phyloP scores from a whole-genome alignment of 2,888 invertebrate species.

The Andrena praecox region DNA sequence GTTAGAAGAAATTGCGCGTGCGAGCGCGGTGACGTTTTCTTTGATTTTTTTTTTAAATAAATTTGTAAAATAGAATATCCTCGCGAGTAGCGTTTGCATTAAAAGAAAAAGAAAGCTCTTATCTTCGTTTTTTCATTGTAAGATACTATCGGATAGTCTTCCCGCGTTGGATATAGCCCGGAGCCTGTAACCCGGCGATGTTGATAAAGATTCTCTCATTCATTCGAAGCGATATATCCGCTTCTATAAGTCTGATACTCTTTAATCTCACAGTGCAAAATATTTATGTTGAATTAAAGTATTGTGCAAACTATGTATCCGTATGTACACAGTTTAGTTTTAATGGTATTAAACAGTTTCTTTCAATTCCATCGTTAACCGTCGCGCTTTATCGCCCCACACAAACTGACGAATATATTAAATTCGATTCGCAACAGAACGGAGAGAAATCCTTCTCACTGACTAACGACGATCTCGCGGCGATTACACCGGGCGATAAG shows the following conservation, averaged over 20 bases:
- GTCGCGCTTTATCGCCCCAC: slow-evolving; percentile 14
- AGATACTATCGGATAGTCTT: slow-evolving; percentile 44
- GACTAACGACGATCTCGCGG: no score
- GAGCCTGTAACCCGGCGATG: slow-evolving; percentile 6
- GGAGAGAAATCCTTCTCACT: not conserved
- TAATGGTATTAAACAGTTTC: slow-evolving; percentile 25
- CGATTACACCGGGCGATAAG: no score
- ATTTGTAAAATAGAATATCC: slow-evolving; percentile 38
- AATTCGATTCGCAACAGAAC: not conserved
- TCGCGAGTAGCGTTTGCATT: slow-evolving; percentile 18
- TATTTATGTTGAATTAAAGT: slow-evolving; percentile 40
- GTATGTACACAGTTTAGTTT: slow-evolving; percentile 25
- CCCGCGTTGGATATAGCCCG: slow-evolving; percentile 18
- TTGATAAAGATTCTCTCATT: slow-evolving; percentile 20
- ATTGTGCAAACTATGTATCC: slow-evolving; percentile 30
- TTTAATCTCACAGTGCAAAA: slow-evolving; percentile 18
- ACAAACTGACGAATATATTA: not conserved
- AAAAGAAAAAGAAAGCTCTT: not conserved
- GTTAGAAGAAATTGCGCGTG: slow-evolving; percentile 24
- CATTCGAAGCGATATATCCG: slow-evolving; percentile 7
- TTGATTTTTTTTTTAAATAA: slow-evolving; percentile 10
- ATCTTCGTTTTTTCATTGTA: slow-evolving; percentile 27
- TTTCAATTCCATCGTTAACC: slow-evolving; percentile 19
- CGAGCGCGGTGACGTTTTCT: not conserved
- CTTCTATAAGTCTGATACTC: slow-evolving; percentile 29